phyloP scores from a whole-genome alignment of 2,113 vertebrate genomes.

The Zingel zingel region DNA sequence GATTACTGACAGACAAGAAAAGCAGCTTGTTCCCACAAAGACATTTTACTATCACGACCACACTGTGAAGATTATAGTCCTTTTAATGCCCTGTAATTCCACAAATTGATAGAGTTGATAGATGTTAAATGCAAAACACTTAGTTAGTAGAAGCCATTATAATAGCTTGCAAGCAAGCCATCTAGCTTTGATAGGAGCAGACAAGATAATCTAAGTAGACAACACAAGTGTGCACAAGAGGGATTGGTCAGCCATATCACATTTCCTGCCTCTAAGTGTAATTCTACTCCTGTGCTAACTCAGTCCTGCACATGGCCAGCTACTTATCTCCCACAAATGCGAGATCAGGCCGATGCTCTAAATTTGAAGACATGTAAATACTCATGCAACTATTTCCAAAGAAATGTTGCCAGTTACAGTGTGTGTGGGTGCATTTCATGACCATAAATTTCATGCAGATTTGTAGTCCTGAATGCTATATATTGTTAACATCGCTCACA shows the following conservation, averaged over 20 bases:
- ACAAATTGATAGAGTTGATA: constrained; percentile 17
- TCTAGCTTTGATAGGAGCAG: constrained; percentile 26
- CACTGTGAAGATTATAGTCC: constrained; percentile 20
- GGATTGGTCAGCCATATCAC: constrained; percentile 64
- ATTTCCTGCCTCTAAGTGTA: constrained; percentile 80
- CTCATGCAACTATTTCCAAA: constrained; percentile 55
- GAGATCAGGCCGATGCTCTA: constrained; percentile 53
- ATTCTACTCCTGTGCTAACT: constrained; percentile 80
- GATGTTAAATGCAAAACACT: constrained; percentile 14
- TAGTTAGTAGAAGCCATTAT: constrained; percentile 15
- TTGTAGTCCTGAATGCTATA: constrained; percentile 47
- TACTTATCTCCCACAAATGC: constrained; percentile 52
- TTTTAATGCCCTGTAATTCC: constrained; percentile 12
- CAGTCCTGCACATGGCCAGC: constrained; percentile 55
- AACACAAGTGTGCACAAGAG: constrained; percentile 59
- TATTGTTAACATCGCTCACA: constrained; percentile 61
- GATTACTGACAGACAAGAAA: constrained; percentile 42
- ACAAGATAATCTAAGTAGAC: constrained; percentile 69
- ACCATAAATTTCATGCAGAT: constrained; percentile 57
- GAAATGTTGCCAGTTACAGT: constrained; percentile 26
- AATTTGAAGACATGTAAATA: constrained; percentile 73
- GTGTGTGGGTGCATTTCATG: constrained; percentile 26
- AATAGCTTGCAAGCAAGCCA: neutral
- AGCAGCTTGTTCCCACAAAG: constrained; percentile 40
- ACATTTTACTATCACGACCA: constrained; percentile 29